Base-by-base conservation (phyloP, 2,888 invertebrate species). In the Caenorhabditis sp. region DNA sequence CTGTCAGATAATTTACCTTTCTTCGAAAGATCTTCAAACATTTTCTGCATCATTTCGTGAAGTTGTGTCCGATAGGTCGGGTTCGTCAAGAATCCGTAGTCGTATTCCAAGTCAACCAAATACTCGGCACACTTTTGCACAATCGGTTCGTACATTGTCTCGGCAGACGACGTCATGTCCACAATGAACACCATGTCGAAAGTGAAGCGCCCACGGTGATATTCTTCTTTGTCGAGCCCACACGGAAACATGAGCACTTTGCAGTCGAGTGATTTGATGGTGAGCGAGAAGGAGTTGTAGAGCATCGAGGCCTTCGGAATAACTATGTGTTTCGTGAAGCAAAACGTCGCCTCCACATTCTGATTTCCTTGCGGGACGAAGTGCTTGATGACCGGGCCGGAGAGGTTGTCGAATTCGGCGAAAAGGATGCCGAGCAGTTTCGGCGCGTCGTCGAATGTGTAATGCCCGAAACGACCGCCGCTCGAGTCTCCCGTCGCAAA, bases 141-240 rank as follows among this genome's bases (percentile, higher is more conserved):
- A 30, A 89, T 59, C 17, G 88, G 88, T 59, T 89, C 89, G 71
- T 88, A 89, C 71, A 88, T 82, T 50, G 78, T 80, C 32, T 89
- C 89, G 6, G 74, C 74, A 7, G 62, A 63, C 11, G 78, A 73
- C n/a, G 74, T 76, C 52, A 72, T 65, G 13, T 65, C 78, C 9
- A 89, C 84, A 17, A 89, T 84, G 62, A 89, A 89, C 45, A 87
- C 86, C 78, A 89, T 74, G 66, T 89, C 87, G 78, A 88, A 89
- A 26, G 78, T 80, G 58, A 80, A 82, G 9, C 77, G 56, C 22
- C 74, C 72, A 22, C 86, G 81, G 17, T 61, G 45, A 35, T 87
- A 87, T 6, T 52, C 45, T n/a, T 58, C 45, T 48, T 73, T 71
- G 22, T 74, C 77, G 26, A 89, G 61, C 26, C 82, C 83, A 7